Evolutionary conservation across 1,140 invertebrate species (phyloP).

Genomic region (Pogonognathellus flavescens): DNA sequence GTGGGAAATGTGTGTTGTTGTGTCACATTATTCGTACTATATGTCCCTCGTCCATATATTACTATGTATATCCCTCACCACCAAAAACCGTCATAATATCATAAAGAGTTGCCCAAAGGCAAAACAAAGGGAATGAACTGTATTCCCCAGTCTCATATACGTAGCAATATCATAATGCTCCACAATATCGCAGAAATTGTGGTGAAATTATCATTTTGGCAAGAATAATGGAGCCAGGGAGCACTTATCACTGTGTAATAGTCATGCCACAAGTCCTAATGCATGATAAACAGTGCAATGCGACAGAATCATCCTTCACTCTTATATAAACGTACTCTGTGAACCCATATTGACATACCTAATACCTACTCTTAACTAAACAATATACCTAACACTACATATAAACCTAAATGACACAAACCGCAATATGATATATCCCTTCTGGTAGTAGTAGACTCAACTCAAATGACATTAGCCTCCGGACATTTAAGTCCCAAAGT

Average conservation of each 20-base stretch:
- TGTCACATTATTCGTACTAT: no score
- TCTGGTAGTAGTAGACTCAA: neutral
- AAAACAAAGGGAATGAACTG: neutral
- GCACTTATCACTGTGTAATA: constrained; percentile 45
- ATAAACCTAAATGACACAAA: neutral
- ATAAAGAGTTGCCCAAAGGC: neutral
- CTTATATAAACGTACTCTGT: no score
- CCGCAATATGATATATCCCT: no score
- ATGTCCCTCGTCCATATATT: neutral
- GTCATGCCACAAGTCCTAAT: constrained; percentile 23
- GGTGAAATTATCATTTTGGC: constrained; percentile 45
- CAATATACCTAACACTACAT: neutral
- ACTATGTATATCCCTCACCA: neutral
- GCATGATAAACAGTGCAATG: constrained; percentile 31
- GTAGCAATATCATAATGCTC: neutral
- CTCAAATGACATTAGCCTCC: constrained; percentile 23
- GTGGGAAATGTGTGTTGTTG: no score
- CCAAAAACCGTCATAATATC: neutral
- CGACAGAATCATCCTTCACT: constrained; percentile 11
- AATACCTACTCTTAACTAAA: neutral
- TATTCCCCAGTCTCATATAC: neutral
- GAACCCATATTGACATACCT: neutral
- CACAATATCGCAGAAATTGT: neutral
- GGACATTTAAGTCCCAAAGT: neutral
- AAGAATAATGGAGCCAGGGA: constrained; percentile 32